A percentile compares a stretch with the other conserved stretches of the same genome.
phyloP scores from a whole-genome alignment of 1,140 invertebrate genomes.

The Macrobrachium nipponense region DNA sequence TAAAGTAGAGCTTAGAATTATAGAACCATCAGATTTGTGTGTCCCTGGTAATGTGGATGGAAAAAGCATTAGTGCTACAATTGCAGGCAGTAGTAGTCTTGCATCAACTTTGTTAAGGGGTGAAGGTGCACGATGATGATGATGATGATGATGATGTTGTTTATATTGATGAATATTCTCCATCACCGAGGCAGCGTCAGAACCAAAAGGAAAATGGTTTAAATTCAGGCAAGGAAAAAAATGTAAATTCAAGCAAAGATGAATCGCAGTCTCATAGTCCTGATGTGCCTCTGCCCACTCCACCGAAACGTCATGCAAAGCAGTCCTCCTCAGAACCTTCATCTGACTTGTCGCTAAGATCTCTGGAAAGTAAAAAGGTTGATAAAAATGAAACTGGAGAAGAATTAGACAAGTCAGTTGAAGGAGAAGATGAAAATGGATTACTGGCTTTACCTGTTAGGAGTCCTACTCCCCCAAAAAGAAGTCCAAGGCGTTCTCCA shows the following conservation, averaged over 20 bases:
- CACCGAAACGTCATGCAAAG: conserved; percentile 4
- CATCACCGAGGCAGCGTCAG: not conserved
- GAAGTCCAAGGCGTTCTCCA: conserved; percentile 27
- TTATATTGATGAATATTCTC: conserved; percentile 44
- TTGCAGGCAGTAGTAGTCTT: not conserved
- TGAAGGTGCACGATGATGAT: not conserved
- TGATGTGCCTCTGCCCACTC: not conserved
- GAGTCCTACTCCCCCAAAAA: conserved; percentile 51
- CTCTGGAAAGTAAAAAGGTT: not conserved
- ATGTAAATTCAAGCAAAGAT: too few species aligned
- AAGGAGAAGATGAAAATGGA: conserved; percentile 12
- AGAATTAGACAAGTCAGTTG: conserved; percentile 2
- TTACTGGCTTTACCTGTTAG: conserved; percentile 31
- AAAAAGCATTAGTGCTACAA: not conserved
- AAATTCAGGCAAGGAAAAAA: too few species aligned
- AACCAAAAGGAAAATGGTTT: not conserved
- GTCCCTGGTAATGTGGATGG: not conserved
- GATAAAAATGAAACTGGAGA: not conserved
- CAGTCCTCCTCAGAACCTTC: not conserved
- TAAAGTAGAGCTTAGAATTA: conserved; percentile 41
- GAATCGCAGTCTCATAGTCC: too few species aligned
- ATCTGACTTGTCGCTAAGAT: too few species aligned
- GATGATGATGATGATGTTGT: conserved; percentile 45
- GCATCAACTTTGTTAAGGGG: not conserved
- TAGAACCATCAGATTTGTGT: conserved; percentile 26